phyloP scores from a whole-genome alignment of 2,888 invertebrate genomes.

The Athalia rosae region DNA sequence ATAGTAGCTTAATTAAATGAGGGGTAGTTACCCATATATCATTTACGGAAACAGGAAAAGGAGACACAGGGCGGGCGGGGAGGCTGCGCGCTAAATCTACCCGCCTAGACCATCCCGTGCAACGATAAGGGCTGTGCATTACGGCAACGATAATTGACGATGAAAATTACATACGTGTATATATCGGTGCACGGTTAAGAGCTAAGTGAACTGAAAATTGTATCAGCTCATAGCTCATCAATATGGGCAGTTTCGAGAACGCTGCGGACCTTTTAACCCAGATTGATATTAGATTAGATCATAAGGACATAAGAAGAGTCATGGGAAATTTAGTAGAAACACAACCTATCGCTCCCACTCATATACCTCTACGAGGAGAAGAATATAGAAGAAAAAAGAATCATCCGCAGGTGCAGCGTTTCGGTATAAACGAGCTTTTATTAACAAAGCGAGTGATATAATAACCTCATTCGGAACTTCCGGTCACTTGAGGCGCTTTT shows the following conservation, averaged over 20 bases:
- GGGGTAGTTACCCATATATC: slow-evolving; percentile 40
- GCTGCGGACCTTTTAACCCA: slow-evolving; percentile 31
- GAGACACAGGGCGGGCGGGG: not conserved
- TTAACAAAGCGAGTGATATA: not conserved
- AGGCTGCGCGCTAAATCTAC: not conserved
- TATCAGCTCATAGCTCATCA: not conserved
- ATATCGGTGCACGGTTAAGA: slow-evolving; percentile 17
- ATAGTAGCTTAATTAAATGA: slow-evolving; percentile 35
- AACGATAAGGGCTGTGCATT: not conserved
- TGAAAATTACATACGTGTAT: not conserved
- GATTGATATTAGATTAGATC: slow-evolving; percentile 14
- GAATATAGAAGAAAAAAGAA: not conserved
- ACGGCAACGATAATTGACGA: not conserved
- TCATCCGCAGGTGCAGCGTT: not conserved
- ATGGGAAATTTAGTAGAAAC: not conserved
- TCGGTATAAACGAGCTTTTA: not conserved
- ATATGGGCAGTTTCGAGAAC: slow-evolving; percentile 5
- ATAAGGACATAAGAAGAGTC: not conserved
- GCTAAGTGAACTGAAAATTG: slow-evolving; percentile 14
- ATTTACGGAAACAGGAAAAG: slow-evolving; percentile 30
- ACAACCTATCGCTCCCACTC: too few species aligned
- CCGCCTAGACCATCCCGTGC: not conserved
- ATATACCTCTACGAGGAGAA: too few species aligned
- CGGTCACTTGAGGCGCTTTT: not conserved
- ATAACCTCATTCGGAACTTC: not conserved